Evolutionary conservation across 2,113 vertebrate genomes (phyloP).

Genomic region (Micronycteris hirsuta): DNA sequence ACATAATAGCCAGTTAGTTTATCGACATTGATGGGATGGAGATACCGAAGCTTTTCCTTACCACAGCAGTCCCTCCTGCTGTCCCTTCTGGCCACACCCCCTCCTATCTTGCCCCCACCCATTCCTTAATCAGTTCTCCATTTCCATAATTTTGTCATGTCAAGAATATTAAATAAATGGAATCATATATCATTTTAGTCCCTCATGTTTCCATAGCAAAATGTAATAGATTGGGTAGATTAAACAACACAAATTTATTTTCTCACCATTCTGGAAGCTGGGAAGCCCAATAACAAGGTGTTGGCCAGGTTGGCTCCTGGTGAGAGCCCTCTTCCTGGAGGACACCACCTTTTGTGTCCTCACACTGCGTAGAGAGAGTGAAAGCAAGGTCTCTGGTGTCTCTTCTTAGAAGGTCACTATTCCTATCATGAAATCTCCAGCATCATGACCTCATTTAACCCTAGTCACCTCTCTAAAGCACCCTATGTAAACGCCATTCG

Average conservation of each 20-base stretch:
- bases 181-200: background rate
- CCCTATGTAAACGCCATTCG: background rate
- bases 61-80: background rate
- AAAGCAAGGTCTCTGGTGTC: background rate
- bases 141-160: background rate
- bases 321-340: background rate
- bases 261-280: background rate
- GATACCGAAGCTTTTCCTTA: background rate
- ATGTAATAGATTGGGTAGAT: background rate
- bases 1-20: background rate
- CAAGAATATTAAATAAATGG: background rate
- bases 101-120: background rate
- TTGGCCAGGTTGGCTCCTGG: background rate
- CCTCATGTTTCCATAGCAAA: background rate
- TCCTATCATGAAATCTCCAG: background rate
- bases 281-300: background rate
- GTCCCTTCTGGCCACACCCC: background rate
- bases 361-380: background rate
- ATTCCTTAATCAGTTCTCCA: background rate
- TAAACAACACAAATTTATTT: background rate
- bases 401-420: background rate
- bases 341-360: background rate
- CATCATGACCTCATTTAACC: background rate
- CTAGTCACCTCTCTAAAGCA: background rate
- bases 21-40: background rate